Percentiles rank a stretch among this genome's conserved stretches.
Conservation (phyloP, 2,888 invertebrate genomes). For the Nephrocerus scutellatus region DNA sequence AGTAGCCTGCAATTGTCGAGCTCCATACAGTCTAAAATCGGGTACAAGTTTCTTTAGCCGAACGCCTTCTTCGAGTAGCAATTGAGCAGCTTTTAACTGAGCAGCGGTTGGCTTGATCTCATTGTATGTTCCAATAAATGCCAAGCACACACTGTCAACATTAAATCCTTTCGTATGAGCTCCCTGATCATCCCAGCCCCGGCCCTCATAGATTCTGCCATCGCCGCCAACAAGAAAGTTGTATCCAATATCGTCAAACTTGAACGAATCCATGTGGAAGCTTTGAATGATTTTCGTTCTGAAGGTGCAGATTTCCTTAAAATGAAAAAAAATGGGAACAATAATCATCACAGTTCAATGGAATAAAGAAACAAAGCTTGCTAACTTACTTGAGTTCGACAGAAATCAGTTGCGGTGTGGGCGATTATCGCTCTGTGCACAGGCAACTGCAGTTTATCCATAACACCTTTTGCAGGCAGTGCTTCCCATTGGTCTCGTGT, state of each 20-base stretch:
- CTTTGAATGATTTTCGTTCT: conserved; percentile 50
- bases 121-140: conserved; percentile 66
- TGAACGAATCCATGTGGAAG: conserved; percentile 59
- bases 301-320: conserved; percentile 53
- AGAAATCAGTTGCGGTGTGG: conserved; percentile 60
- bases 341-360: too few relatives aligned
- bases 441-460: conserved; percentile 50
- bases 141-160: conserved; percentile 59
- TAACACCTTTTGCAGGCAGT: conserved; percentile 50
- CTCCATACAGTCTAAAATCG: conserved; percentile 62
- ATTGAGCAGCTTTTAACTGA: conserved; percentile 55
- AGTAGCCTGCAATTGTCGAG: conserved; percentile 59
- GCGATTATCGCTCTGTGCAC: conserved; percentile 55
- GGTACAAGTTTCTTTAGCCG: conserved; percentile 53
- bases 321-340: neutral
- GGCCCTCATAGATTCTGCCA: conserved; percentile 63
- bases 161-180: conserved; percentile 66
- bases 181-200: conserved; percentile 66
- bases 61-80: conserved; percentile 58
- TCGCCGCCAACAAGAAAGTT: conserved; percentile 75
- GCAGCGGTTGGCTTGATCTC: conserved; percentile 49
- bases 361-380: too few relatives aligned
- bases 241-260: conserved; percentile 65
- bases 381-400: conserved; percentile 51
- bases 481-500: conserved; percentile 61